phyloP scores from a whole-genome alignment of 1,140 invertebrate species.

The Lordiphosa clarofinis region DNA sequence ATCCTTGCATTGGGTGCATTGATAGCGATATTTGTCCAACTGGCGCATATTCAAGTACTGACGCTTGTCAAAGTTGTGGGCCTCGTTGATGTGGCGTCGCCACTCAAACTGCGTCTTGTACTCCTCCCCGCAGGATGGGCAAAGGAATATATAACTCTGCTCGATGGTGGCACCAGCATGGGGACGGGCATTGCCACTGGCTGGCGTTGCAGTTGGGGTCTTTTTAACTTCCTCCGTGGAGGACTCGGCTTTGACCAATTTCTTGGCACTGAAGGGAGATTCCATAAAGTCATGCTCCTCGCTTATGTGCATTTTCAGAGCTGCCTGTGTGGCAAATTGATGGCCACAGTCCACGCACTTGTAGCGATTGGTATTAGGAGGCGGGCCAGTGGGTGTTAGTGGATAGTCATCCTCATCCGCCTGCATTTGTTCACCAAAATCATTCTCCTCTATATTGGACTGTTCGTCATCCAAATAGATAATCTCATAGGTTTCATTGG shows the following conservation, averaged over 20 bases:
- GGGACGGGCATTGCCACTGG: neutral
- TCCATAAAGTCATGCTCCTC: conserved; percentile 55
- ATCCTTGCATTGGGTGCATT: conserved; percentile 67
- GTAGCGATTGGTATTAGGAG: conserved; percentile 32
- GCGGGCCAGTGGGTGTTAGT: neutral
- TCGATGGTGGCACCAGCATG: conserved; percentile 43
- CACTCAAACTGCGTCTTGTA: conserved; percentile 69
- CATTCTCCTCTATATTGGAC: conserved; percentile 50
- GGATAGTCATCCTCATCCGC: conserved; percentile 56
- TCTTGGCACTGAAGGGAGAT: conserved; percentile 26
- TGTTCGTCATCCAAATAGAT: conserved; percentile 62
- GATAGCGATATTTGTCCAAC: conserved; percentile 69
- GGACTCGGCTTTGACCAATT: conserved; percentile 19
- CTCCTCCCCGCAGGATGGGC: conserved; percentile 63
- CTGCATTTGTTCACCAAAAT: conserved; percentile 66
- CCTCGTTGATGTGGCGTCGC: conserved; percentile 74
- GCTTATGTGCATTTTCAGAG: conserved; percentile 54
- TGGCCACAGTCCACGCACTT: conserved; percentile 64
- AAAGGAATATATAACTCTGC: conserved; percentile 67
- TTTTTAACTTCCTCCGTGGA: conserved; percentile 13
- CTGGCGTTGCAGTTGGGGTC: neutral
- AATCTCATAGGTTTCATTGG: conserved; percentile 69
- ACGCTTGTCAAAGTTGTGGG: conserved; percentile 70
- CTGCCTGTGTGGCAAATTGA: conserved; percentile 44
- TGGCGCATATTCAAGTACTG: conserved; percentile 66